These are phyloP conservation scores for Graphium colonna DNA, from an alignment of 2,888 invertebrate species.

Conservation along the genomic window DNA sequence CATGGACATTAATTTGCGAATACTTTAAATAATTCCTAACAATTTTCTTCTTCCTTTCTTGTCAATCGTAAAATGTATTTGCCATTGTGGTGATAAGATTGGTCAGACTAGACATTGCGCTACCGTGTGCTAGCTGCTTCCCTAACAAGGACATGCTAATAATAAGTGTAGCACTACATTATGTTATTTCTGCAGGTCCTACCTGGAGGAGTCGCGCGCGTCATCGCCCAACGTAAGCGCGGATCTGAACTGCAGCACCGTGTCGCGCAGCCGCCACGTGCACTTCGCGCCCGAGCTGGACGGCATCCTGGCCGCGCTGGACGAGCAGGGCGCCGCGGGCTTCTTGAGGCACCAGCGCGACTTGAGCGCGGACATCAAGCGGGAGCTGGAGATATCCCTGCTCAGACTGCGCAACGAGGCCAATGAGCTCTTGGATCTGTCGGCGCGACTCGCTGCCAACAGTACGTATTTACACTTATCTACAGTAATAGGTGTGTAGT, in stretches of 20 bases:
- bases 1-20: no score
- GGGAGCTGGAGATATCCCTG: constrained; percentile 84
- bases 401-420: constrained; percentile 85
- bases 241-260: no score
- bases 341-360: constrained; percentile 76
- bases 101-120: no score
- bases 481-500: no score
- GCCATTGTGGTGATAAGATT: no score
- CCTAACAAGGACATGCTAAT: background rate
- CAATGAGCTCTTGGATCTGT: constrained; percentile 83
- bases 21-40: background rate
- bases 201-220: constrained; percentile 45
- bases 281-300: constrained; percentile 86
- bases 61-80: background rate
- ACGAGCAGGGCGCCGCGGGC: constrained; percentile 79
- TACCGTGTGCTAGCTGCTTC: no score
- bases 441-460: constrained; percentile 46
- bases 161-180: constrained; percentile 4
- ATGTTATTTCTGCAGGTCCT: constrained; percentile 33
- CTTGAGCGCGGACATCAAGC: constrained; percentile 79
- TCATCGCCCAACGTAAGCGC: constrained; percentile 37
- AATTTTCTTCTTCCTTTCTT: background rate
- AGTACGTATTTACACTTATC: no score
- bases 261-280: constrained; percentile 74
- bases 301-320: constrained; percentile 80